Base-by-base conservation (phyloP, 2,888 invertebrate species). In the Malthinus flaveolus region DNA sequence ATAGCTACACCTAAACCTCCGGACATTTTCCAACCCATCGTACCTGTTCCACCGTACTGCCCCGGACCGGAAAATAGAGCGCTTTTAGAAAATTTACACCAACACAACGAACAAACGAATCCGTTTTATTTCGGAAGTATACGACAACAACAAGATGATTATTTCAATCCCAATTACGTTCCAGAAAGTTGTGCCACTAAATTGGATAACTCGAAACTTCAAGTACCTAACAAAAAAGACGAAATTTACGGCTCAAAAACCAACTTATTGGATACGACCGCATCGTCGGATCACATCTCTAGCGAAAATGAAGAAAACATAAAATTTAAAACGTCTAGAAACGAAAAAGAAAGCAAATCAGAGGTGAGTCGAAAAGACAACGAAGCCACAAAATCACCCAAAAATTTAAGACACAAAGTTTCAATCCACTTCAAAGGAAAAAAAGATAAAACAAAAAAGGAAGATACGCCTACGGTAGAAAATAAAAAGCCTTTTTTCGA, bases 371-470 rank as follows among this genome's bases (percentile, higher is more conserved):
- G 56, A 56, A 12, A 53, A 35, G 5, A 59, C 53, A 45, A 61
- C 56, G 49, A 46, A 8, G 59, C 57, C 7, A 9, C 48, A 4
- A 67, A 74, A 63, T 65, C 69, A n/a, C 71, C 73, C 5, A 78
- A 77, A 64, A 76, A 75, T 54, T 73, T 78, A 36, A 70, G 76
- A 32, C 68, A 76, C 36, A 79, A 80, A 66, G 79, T 80, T 7
- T 79, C 79, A 1, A 79, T 81, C 39, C 79, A 80, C 64, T 81
- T 80, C 66, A 79, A 79, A 61, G 78, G 78, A 1, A 76, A 75
- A 64, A 77, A 71, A 56, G 67, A 73, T 49, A 75, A 74, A 35
- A 72, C 71, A 35, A 49, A 48, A 35, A 57, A 42, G 32, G 47
- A 8, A 34, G 53, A 58, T 23, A 69, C 66, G 58, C 60, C 66